phyloP scores from a whole-genome alignment of 2,113 vertebrate species.

The Agelaius phoeniceus region DNA sequence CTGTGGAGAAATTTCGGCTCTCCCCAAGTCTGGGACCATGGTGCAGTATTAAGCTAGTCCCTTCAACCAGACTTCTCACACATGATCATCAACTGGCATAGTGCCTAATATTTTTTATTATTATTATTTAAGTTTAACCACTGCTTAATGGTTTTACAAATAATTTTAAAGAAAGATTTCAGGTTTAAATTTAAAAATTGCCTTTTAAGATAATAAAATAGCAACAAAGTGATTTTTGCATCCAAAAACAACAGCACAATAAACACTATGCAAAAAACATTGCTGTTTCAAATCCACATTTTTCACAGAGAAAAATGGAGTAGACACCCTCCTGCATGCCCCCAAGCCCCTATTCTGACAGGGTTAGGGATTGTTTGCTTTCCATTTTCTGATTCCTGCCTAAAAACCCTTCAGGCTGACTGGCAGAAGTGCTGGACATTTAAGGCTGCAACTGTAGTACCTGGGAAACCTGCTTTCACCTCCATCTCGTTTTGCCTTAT shows the following conservation, averaged over 20 bases:
- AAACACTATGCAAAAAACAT: background rate
- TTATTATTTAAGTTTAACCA: background rate
- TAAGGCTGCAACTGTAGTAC: background rate
- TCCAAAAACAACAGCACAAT: background rate
- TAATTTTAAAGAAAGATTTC: background rate
- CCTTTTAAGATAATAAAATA: background rate
- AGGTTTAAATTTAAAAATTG: background rate
- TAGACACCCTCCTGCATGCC: background rate
- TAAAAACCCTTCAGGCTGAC: background rate
- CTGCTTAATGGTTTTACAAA: background rate
- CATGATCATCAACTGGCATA: background rate
- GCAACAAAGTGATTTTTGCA: background rate
- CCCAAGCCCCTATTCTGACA: background rate
- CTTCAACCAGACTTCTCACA: background rate
- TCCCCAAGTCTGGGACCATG: background rate
- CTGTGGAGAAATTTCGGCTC: background rate
- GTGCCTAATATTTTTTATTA: background rate
- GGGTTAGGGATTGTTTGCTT: background rate
- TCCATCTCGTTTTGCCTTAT: background rate
- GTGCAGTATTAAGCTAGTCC: background rate
- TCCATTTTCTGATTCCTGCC: background rate
- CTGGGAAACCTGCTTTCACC: background rate
- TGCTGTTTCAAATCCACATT: background rate
- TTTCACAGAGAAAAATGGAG: background rate
- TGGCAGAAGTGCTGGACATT: background rate